Percentiles rank a stretch among this genome's conserved stretches.
These are phyloP conservation scores for Thereva nobilitata DNA, from an alignment of 2,888 invertebrate species.

Conservation along the genomic window DNA sequence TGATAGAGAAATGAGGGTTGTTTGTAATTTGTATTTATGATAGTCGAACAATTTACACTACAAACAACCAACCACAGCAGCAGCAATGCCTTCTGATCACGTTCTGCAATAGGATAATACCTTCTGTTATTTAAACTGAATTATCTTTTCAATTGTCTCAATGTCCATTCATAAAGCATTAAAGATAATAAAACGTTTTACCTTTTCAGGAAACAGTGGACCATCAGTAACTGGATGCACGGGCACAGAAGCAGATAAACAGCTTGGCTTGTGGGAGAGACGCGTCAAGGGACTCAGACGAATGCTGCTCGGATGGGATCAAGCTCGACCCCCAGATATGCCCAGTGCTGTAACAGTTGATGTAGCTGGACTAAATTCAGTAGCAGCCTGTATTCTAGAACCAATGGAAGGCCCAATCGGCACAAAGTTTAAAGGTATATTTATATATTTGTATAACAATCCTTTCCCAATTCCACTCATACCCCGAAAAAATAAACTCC, in stretches of 20 bases:
- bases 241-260: conserved; percentile 77
- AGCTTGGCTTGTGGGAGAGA: conserved; percentile 86
- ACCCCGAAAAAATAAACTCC: too few relatives aligned
- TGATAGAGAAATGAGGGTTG: too few relatives aligned
- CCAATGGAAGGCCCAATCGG: conserved; percentile 80
- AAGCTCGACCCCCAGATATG: conserved; percentile 79
- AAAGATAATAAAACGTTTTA: too few relatives aligned
- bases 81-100: too few relatives aligned
- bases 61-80: too few relatives aligned
- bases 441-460: conserved; percentile 32
- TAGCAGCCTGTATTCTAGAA: conserved; percentile 69
- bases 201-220: conserved; percentile 53
- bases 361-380: conserved; percentile 66
- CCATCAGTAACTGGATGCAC: conserved; percentile 70
- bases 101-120: too few relatives aligned
- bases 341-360: conserved; percentile 77
- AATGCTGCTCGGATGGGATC: conserved; percentile 85
- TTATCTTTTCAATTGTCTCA: too few relatives aligned
- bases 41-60: too few relatives aligned
- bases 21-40: too few relatives aligned
- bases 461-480: too few relatives aligned
- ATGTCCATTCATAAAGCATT: too few relatives aligned
- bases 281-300: conserved; percentile 61
- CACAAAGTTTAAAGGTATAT: conserved; percentile 87
- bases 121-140: too few relatives aligned